phyloP scores from a whole-genome alignment of 2,888 invertebrate genomes.

The Isotomurus palustris region DNA sequence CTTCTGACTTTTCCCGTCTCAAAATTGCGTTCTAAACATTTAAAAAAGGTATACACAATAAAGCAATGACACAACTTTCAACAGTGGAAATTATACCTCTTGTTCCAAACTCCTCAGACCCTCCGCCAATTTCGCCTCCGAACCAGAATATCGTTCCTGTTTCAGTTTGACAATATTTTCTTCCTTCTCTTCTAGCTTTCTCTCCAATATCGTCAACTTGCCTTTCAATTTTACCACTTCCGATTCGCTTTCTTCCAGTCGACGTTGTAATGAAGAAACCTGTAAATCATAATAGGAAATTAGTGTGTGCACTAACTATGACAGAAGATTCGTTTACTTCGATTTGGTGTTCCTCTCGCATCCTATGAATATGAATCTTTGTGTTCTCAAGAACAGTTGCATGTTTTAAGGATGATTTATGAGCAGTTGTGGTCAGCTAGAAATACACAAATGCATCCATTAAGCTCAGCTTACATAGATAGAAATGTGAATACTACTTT shows the following conservation, averaged over 20 bases:
- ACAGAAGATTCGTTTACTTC: constrained; percentile 17
- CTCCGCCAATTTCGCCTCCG: constrained; percentile 16
- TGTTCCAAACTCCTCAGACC: constrained; percentile 24
- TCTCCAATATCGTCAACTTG: constrained; percentile 22
- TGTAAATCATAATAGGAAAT: constrained; percentile 1
- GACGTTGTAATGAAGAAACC: constrained; percentile 16
- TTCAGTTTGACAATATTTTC: constrained; percentile 25
- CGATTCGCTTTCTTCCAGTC: constrained; percentile 14
- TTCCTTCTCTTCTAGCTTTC: constrained; percentile 33
- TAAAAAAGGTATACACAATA: constrained; percentile 3
- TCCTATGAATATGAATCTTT: constrained; percentile 7
- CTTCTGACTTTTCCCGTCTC: constrained; percentile 17
- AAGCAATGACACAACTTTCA: neutral
- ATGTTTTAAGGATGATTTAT: constrained; percentile 20
- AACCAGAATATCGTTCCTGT: constrained; percentile 13
- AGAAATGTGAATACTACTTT: too few relatives aligned
- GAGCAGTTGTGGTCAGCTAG: constrained; percentile 18
- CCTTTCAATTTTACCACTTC: constrained; percentile 26
- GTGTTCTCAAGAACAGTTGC: constrained; percentile 17
- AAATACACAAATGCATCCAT: neutral
- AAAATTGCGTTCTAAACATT: constrained; percentile 24
- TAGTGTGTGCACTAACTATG: neutral
- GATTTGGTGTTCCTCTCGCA: constrained; percentile 27
- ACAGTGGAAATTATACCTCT: constrained; percentile 19
- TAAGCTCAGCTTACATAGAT: too few relatives aligned